A percentile compares a stretch with the other conserved stretches of the same genome.
These are phyloP conservation scores for Phocides pigmalion DNA, from an alignment of 1,140 invertebrate species.

Conservation along the genomic window DNA sequence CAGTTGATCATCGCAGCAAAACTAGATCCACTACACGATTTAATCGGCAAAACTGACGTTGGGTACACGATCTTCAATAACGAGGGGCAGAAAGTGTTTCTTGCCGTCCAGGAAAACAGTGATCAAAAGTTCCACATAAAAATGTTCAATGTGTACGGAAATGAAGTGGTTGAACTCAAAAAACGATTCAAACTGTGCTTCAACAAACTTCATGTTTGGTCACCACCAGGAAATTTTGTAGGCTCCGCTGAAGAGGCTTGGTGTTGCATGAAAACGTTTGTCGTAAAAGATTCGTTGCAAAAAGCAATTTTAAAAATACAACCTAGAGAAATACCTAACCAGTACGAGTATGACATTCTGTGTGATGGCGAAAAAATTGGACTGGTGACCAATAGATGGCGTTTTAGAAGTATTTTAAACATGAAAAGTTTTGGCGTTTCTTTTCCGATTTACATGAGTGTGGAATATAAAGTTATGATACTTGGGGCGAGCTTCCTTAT, in stretches of 20 bases:
- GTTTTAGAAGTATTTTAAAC: constrained; percentile 21
- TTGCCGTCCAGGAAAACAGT: constrained; percentile 45
- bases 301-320: constrained; percentile 44
- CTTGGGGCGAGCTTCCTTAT: constrained; percentile 57
- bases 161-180: constrained; percentile 55
- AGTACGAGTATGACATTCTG: constrained; percentile 39
- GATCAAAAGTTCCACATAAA: constrained; percentile 43
- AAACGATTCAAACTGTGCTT: constrained; percentile 42
- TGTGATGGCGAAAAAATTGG: constrained; percentile 38
- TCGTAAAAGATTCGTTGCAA: constrained; percentile 40
- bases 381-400: constrained; percentile 34
- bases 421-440: constrained; percentile 43
- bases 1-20: constrained; percentile 49
- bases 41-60: constrained; percentile 41
- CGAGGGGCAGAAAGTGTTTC: constrained; percentile 55
- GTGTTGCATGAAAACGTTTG: constrained; percentile 35
- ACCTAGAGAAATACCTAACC: constrained; percentile 22
- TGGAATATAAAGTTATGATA: constrained; percentile 49
- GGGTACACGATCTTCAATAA: constrained; percentile 55
- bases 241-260: constrained; percentile 42
- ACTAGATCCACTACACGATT: constrained; percentile 48
- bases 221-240: constrained; percentile 51
- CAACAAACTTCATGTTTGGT: constrained; percentile 48
- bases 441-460: constrained; percentile 49
- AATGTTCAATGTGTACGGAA: constrained; percentile 59